Base-by-base conservation (phyloP, 2,888 invertebrate genomes). In the Tromatobia lineatoria region DNA sequence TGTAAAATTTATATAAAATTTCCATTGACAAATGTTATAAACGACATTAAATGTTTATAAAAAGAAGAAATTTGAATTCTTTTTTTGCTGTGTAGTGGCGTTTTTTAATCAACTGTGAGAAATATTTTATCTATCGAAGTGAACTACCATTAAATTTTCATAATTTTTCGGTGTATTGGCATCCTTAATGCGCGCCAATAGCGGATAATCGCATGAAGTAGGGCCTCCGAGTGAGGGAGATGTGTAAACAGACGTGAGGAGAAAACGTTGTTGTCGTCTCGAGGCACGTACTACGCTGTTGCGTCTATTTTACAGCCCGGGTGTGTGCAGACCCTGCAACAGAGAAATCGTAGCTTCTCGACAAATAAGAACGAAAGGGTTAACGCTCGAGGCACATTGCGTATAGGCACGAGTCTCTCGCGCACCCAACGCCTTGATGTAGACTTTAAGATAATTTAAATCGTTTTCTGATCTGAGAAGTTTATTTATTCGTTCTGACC, bases 261-360 rank as follows among this genome's bases (percentile, higher is more conserved):
- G 77, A 85, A 47, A 78, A 59, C 64, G 83, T 92, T 38, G 93
- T 93, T 93, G 86, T 85, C 88, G 85, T 88, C 88, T 89, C 59
- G 70, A 82, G 88, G 90, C 93, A 93, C 93, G 93, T 92, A 92
- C 91, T 57, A 50, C 79, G 38, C 87, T 91, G 91, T 91, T 90
- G 88, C 90, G 91, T 92, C 91, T 93, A 91, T 92, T 91, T 91
- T 88, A 88, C 88, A 82, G 86, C 52, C 59, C 74, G 15, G 69
- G 23, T 69, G 52, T 25, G 76, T 67, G 71, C 29, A 45, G 45
- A 79, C 47, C 45, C 34, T 57, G 66, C 25, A 34, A 20, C 50
- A 34, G 64, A 42, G 64, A 18, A 66, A 29, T 42, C 38, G 66
- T 75, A 75, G 57, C 61, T 34, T 61, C 52, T 20, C 54, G 59